Conservation (phyloP, 2,888 invertebrate species). For the Tubulanus polymorphus region DNA sequence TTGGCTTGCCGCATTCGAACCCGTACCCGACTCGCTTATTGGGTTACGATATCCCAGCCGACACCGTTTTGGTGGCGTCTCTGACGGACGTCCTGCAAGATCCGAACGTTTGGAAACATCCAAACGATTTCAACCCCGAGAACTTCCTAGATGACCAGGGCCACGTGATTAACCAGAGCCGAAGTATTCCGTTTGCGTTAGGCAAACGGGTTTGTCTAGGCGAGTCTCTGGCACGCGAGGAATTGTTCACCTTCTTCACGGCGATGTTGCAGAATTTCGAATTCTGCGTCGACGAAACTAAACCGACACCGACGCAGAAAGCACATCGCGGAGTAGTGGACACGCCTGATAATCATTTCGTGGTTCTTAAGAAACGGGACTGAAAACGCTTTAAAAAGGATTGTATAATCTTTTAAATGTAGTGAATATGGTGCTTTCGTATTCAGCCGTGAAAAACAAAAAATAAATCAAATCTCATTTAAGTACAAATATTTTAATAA, state of each 20-base stretch:
- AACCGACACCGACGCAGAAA: neutral
- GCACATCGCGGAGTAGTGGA: too few species aligned
- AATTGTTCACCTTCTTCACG: constrained; percentile 9
- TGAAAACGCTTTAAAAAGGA: too few species aligned
- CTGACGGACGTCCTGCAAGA: constrained; percentile 28
- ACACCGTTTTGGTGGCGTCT: constrained; percentile 24
- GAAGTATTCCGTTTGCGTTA: constrained; percentile 23
- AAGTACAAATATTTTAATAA: too few species aligned
- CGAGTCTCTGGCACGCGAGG: constrained; percentile 11
- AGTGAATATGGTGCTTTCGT: too few species aligned
- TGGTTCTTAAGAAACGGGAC: too few species aligned
- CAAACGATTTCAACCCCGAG: constrained; percentile 30
- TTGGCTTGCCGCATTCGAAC: constrained; percentile 26
- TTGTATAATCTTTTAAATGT: too few species aligned
- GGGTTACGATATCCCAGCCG: constrained; percentile 36
- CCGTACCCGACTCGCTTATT: constrained; percentile 28
- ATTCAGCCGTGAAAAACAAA: too few species aligned
- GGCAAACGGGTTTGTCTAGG: constrained; percentile 13
- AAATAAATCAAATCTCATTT: too few species aligned
- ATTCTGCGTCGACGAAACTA: constrained; percentile 1
- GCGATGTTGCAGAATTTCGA: constrained; percentile 9
- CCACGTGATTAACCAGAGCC: constrained; percentile 9
- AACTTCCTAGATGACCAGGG: constrained; percentile 24
- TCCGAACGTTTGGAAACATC: constrained; percentile 25
- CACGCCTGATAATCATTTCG: too few species aligned